phyloP scores from a whole-genome alignment of 2,888 invertebrate genomes.

The Neoitamus cyanurus region DNA sequence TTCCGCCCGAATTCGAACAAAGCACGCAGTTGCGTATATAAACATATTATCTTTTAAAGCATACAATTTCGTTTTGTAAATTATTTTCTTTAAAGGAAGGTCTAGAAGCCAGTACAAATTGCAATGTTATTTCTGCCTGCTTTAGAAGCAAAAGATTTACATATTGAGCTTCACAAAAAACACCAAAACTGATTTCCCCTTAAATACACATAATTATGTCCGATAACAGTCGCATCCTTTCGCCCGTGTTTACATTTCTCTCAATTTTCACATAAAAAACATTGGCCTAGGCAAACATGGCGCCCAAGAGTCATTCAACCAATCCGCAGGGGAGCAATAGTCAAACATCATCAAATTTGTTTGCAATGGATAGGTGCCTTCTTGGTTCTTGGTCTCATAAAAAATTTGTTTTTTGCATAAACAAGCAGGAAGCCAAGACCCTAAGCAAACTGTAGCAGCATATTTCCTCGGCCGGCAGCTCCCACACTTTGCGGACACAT shows the following conservation, averaged over 20 bases:
- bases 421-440: not conserved
- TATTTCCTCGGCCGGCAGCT: not conserved
- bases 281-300: not conserved
- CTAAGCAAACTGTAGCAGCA: not conserved
- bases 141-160: not conserved
- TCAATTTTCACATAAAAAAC: not conserved
- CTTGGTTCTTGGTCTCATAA: not conserved
- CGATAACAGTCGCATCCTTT: not conserved
- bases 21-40: too few species aligned
- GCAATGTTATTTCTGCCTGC: not conserved
- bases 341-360: conserved; percentile 5
- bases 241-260: not conserved
- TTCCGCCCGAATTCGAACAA: too few species aligned
- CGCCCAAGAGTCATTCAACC: not conserved
- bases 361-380: not conserved
- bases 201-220: not conserved
- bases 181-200: not conserved
- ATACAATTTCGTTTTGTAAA: too few species aligned
- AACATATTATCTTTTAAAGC: too few species aligned
- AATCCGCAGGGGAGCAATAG: not conserved
- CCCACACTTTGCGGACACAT: not conserved
- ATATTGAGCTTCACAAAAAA: not conserved
- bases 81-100: not conserved
- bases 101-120: not conserved
- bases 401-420: not conserved